A percentile compares a stretch with the other conserved stretches of the same genome.
These are phyloP conservation scores for Dermolepida albohirtum DNA, from an alignment of 2,888 invertebrate species.

Conservation along the genomic window DNA sequence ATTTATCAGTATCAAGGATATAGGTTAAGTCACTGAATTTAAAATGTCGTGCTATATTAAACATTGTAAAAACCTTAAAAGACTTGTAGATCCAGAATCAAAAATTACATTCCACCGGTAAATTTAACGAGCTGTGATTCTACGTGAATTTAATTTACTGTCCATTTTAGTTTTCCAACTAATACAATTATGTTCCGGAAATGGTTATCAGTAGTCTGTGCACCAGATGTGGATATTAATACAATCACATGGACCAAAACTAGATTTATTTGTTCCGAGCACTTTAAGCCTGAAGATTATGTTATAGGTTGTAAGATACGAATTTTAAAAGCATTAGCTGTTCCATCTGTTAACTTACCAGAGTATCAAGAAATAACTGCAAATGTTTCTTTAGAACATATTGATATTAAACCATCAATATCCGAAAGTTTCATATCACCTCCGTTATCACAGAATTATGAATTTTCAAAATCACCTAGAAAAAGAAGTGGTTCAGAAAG, in stretches of 20 bases:
- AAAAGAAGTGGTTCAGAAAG: no score
- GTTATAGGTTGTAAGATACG: not conserved
- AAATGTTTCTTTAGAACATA: no score
- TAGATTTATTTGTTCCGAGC: not conserved
- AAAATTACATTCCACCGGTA: not conserved
- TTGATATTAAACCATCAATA: no score
- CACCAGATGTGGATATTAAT: not conserved
- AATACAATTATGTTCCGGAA: not conserved
- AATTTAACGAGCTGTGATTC: not conserved
- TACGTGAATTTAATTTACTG: not conserved
- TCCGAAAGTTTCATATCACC: no score
- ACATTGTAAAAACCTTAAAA: conserved; percentile 1
- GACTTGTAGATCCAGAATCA: not conserved
- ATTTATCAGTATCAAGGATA: not conserved
- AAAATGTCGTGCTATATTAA: not conserved
- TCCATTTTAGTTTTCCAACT: not conserved
- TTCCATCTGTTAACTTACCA: not conserved
- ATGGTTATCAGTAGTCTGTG: not conserved
- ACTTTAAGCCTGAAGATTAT: not conserved
- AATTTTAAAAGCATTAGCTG: not conserved
- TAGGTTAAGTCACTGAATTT: no score
- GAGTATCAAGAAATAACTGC: no score
- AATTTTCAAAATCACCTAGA: no score
- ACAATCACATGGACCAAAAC: not conserved
- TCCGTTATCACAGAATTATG: no score